Evolutionary conservation across 2,888 invertebrate genomes (phyloP), one percentile per base, ranked within the genome.

Genomic region (Autographa pulchrina): DNA sequence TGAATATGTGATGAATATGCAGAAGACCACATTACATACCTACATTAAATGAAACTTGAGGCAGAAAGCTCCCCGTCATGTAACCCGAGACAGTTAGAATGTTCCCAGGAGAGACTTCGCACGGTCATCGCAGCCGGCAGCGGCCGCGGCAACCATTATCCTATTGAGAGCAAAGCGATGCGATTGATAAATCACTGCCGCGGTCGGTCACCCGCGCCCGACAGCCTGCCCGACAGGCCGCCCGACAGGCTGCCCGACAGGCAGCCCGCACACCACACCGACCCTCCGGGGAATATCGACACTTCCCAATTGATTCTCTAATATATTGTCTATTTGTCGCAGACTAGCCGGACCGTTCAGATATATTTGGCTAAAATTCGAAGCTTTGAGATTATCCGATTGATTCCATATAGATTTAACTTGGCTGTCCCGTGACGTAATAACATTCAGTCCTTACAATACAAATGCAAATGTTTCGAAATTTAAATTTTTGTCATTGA

Each of bases 161-260:
- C 82, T 82, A 83, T 83, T 83, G 82, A 83, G 65, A 62, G 68
- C 71, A 71, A 65, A 66, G 48, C 62, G 66, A 62, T 41, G 58
- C 80, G 74, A 83, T 79, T 84, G 84, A 71, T 79, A 70, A 65
- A 72, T 76, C 81, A 81, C 73, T 76, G 64, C 68, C 67, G 77
- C 74, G 84, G 82, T 82, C 82, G 77, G 77, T 72, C 69, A 83
- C 82, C 84, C 75, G 77, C 65, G 81, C 72, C 66, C 77, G 61
- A 43, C 70, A 54, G 25, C 25, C 25, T 3, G 25, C 25, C 25
- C 2, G 68, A 16, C 68, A 69, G 65, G 84, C 74, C 64, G 59
- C 54, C 16, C 9, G 11, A n/a, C n/a, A n/a, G n/a, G n/a, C n/a
- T n/a, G 25, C 25, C 25, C 25, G 68, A 16, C 68, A 69, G 65